phyloP scores from a whole-genome alignment of 1,140 invertebrate species.

The Sesamia nonagrioides region DNA sequence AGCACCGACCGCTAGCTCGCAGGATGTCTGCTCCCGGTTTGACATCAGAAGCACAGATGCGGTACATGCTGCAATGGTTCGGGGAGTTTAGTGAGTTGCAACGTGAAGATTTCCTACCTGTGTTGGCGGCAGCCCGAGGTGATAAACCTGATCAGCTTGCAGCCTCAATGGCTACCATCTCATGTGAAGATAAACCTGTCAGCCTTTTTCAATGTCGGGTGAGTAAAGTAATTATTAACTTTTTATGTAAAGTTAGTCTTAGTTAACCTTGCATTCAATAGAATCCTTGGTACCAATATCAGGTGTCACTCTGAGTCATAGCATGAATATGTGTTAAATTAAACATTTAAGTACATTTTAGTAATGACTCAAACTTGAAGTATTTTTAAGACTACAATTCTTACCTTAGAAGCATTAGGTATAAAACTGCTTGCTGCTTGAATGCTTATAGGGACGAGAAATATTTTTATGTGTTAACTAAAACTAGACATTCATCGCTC shows the following conservation, averaged over 20 bases:
- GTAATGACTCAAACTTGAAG: not conserved
- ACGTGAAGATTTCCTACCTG: conserved; percentile 93
- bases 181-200: conserved; percentile 92
- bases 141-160: conserved; percentile 92
- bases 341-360: too few relatives aligned
- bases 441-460: too few relatives aligned
- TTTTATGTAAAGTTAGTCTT: not conserved
- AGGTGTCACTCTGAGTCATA: not conserved
- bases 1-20: conserved; percentile 62
- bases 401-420: too few relatives aligned
- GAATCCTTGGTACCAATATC: not conserved
- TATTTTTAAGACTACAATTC: too few relatives aligned
- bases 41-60: conserved; percentile 91
- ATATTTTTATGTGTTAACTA: too few relatives aligned
- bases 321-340: not conserved
- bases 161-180: conserved; percentile 90
- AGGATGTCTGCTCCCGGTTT: conserved; percentile 84
- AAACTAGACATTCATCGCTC: too few relatives aligned
- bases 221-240: conserved; percentile 64
- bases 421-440: too few relatives aligned
- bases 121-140: conserved; percentile 89
- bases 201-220: conserved; percentile 96
- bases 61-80: conserved; percentile 95
- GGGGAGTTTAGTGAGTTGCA: conserved; percentile 96
- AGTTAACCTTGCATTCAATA: not conserved